Base-by-base conservation (phyloP, 2,797 vertebrate species). In the Lepilemur ruficaudatus region DNA sequence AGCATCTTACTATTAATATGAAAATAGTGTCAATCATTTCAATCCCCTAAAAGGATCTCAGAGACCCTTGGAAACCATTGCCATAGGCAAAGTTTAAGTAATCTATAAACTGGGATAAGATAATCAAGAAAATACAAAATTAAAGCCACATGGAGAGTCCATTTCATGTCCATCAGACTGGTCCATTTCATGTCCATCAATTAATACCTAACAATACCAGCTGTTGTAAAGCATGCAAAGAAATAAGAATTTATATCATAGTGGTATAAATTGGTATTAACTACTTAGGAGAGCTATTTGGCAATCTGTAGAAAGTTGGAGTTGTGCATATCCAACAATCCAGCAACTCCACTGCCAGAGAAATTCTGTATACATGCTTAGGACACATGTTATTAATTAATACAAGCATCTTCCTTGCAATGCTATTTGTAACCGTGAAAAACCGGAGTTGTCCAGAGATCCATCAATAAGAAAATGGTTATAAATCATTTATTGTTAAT, bases 81-180 rank as follows among this genome's bases (percentile, higher is more conserved):
- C 55, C 20, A 78, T 1, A 89, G 35, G 84, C 48, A 94, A 88
- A 91, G 46, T 69, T 93, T 20, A 73, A 96, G 76, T 61, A 76
- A 95, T 88, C 72, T 85, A 81, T 57, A 94, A 79, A 73, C 10
- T 81, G 23, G 18, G 69, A 91, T 28, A 78, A 73, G 81, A 79
- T 18, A 91, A 90, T 52, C 48, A 93, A 92, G 59, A 50, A 76
- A 92, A 95, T 41, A 83, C 57, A 89, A 91, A 96, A 92, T 69
- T 89, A 85, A 93, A 96, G 78, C 14, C 41, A 59, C 14, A 50
- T 1, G 2, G 12, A 52, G 43, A 86, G 84, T 76, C 69, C 18
- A 92, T 55, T 92, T 89, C 90, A 52, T 55, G 11, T 85, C 15
- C 32, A 88, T 80, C 55, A 78, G 50, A 61, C 1, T 15, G 41